Evolutionary conservation across 1,140 invertebrate genomes (phyloP).

Genomic region (Samia ricini): DNA sequence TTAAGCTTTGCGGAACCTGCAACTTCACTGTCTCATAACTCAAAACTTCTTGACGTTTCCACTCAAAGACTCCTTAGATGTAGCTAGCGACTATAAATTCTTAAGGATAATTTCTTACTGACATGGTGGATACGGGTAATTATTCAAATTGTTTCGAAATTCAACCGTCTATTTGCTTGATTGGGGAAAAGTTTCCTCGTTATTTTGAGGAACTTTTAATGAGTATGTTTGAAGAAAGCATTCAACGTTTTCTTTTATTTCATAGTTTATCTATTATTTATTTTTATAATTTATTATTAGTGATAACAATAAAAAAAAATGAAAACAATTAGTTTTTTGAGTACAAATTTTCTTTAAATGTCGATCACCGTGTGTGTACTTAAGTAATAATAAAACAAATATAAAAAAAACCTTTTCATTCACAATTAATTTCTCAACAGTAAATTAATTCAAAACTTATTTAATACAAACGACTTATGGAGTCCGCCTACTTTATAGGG

Average conservation of each 20-base stretch:
- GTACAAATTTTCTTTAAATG: no score
- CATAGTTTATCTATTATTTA: background rate
- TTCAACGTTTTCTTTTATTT: no score
- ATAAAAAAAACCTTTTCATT: background rate
- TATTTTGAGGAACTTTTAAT: background rate
- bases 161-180: slow-evolving; percentile 4
- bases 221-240: background rate
- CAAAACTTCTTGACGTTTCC: slow-evolving; percentile 18
- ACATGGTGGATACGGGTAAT: slow-evolving; percentile 17
- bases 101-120: background rate
- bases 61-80: slow-evolving; percentile 6
- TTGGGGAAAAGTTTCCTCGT: background rate
- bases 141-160: slow-evolving; percentile 25
- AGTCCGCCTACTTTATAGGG: background rate
- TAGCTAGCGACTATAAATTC: slow-evolving; percentile 12
- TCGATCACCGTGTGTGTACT: no score
- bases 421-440: background rate
- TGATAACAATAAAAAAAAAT: no score
- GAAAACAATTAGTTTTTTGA: no score
- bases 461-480: background rate
- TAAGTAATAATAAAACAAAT: background rate
- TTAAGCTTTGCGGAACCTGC: background rate
- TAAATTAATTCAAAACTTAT: background rate
- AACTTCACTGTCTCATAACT: slow-evolving; percentile 10
- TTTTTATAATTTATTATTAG: no score